A percentile compares a stretch with the other conserved stretches of the same genome.
Conservation (phyloP, 2,113 vertebrate genomes). For the Heterochromis multidens region DNA sequence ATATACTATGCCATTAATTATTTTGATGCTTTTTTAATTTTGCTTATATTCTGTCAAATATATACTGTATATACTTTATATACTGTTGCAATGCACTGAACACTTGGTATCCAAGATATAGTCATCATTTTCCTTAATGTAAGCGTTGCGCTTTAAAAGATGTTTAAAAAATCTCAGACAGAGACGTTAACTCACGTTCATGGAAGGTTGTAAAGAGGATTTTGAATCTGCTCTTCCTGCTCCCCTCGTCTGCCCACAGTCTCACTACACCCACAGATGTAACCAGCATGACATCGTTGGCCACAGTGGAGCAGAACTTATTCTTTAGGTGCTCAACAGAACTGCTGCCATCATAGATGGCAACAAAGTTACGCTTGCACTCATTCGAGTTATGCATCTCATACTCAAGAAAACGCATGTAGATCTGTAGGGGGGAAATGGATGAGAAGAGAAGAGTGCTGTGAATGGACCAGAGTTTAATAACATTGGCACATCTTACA, state of each 20-base stretch:
- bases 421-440: conserved; percentile 79
- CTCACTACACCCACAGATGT: conserved; percentile 91
- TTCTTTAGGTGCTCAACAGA: conserved; percentile 94
- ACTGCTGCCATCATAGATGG: conserved; percentile 94
- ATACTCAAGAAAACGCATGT: conserved; percentile 94
- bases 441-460: background rate
- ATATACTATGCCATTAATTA: too few species aligned
- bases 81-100: background rate
- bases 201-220: conserved; percentile 98
- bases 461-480: background rate
- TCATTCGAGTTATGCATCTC: conserved; percentile 99
- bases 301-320: conserved; percentile 98
- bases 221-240: conserved; percentile 90
- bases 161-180: background rate
- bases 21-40: too few species aligned
- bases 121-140: background rate
- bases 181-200: conserved; percentile 83
- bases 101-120: background rate
- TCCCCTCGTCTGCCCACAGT: conserved; percentile 97
- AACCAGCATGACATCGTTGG: conserved; percentile 92
- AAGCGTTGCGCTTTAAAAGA: background rate
- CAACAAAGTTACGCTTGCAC: conserved; percentile 97
- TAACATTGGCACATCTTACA: background rate
- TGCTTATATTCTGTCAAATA: too few species aligned
- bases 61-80: background rate